Base-by-base conservation (phyloP, 1,140 invertebrate genomes). In the Cotesia glomerata region DNA sequence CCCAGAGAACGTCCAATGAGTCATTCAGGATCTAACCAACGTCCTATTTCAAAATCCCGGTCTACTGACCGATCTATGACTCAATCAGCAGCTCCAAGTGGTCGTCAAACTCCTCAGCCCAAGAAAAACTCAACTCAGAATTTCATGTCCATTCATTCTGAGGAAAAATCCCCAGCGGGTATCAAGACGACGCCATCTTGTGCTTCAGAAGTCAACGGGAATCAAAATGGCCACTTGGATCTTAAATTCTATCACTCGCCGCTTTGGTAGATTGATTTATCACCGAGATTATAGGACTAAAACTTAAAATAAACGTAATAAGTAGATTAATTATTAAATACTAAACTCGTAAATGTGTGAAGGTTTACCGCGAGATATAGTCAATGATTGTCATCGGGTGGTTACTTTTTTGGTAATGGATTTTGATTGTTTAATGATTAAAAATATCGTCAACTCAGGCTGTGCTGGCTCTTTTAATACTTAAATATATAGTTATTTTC, bases 231-330 rank as follows among this genome's bases (percentile, higher is more conserved):
- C 35, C 84, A 86, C 68, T 74, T 86, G 14, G 85, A 87, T 77
- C 79, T 87, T 2, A 87, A 87, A 74, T 87, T 87, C 76, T 87
- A 87, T 67, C 85, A 87, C 54, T 87, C 85, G 0, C 85, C 86
- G 54, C 77, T 87, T 51, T 87, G 86, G 86, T 87, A 86, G 78
- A 45, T 45, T 26, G 26, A 2, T 26, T 26, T 26, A 26, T 26
- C 26, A 26, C 1, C 26, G 26, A 80, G 32, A 51, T 9, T 70
- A 26, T 9, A 71, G 14, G 18, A 49, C 14, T 13, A 9, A 36
- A 62, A 35, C 26, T 16, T n/a, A 16, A 5, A 45, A 49, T 45
- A 1, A 61, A 61, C 39, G 32, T 26, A 45, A 65, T 45, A 8
- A 8, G 52, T 54, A 14, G 18, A 59, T 26, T 59, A 59, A 59